Conservation (phyloP, 2,888 invertebrate genomes). For the Heliconius aoede region DNA sequence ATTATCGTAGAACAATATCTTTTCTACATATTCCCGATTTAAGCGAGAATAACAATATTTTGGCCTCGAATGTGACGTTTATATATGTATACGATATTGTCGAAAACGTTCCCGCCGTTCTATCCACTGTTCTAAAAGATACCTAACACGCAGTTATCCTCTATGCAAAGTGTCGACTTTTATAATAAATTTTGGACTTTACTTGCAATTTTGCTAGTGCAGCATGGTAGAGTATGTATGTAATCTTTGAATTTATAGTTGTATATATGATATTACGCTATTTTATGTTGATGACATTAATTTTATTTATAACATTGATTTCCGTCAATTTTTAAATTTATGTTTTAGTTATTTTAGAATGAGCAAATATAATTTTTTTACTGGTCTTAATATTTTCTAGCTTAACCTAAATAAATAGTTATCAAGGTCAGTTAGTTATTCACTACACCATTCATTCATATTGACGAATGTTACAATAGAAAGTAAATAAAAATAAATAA, state of each 20-base stretch:
- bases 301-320: neutral
- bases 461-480: too few relatives aligned
- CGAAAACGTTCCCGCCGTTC: slow-evolving; percentile 14
- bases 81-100: slow-evolving; percentile 15
- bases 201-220: neutral
- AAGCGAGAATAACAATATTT: neutral
- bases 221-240: neutral
- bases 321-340: too few relatives aligned
- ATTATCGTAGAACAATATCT: neutral
- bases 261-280: neutral
- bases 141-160: slow-evolving; percentile 19
- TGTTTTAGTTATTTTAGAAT: too few relatives aligned
- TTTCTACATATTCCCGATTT: neutral
- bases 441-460: too few relatives aligned
- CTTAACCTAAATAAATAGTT: too few relatives aligned
- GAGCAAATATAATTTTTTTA: too few relatives aligned
- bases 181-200: slow-evolving; percentile 18
- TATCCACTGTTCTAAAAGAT: slow-evolving; percentile 4
- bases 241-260: neutral
- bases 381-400: too few relatives aligned
- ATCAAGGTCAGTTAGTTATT: too few relatives aligned
- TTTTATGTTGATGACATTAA: neutral
- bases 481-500: too few relatives aligned
- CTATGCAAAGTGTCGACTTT: slow-evolving; percentile 7
- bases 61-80: neutral